A percentile compares a stretch with the other conserved stretches of the same genome.
Conservation (phyloP, 2,888 invertebrate genomes). For the Theodoxus fluviatilis region DNA sequence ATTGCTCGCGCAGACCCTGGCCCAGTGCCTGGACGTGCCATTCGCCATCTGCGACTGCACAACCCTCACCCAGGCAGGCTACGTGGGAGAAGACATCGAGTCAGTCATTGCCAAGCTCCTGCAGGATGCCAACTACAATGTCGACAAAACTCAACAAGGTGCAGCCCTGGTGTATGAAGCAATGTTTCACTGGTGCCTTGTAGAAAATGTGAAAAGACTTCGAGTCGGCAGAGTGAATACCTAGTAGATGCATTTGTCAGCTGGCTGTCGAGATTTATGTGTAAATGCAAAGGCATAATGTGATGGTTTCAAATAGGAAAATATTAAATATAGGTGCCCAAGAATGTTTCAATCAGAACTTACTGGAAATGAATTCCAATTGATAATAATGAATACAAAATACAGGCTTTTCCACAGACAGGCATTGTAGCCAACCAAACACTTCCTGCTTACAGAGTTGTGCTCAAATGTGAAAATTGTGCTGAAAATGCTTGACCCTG, state of each 20-base stretch:
- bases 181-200: neutral
- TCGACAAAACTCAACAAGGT: slow-evolving; percentile 93
- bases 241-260: neutral
- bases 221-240: neutral
- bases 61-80: slow-evolving; percentile 71
- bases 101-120: slow-evolving; percentile 93
- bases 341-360: too few relatives aligned
- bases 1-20: slow-evolving; percentile 94
- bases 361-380: too few relatives aligned
- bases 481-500: too few relatives aligned
- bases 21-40: slow-evolving; percentile 96
- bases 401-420: too few relatives aligned
- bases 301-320: too few relatives aligned
- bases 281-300: neutral
- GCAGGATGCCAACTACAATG: slow-evolving; percentile 96
- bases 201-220: neutral
- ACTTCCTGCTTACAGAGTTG: too few relatives aligned
- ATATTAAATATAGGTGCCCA: neutral
- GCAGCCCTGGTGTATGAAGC: slow-evolving; percentile 18
- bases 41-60: slow-evolving; percentile 97
- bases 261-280: neutral
- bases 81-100: slow-evolving; percentile 99
- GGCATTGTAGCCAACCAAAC: too few relatives aligned
- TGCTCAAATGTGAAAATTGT: too few relatives aligned
- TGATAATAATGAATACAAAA: too few relatives aligned